Evolutionary conservation across 1,140 invertebrate genomes (phyloP), one percentile per base, ranked within the genome.

Genomic region (Bilobella aurantiaca): DNA sequence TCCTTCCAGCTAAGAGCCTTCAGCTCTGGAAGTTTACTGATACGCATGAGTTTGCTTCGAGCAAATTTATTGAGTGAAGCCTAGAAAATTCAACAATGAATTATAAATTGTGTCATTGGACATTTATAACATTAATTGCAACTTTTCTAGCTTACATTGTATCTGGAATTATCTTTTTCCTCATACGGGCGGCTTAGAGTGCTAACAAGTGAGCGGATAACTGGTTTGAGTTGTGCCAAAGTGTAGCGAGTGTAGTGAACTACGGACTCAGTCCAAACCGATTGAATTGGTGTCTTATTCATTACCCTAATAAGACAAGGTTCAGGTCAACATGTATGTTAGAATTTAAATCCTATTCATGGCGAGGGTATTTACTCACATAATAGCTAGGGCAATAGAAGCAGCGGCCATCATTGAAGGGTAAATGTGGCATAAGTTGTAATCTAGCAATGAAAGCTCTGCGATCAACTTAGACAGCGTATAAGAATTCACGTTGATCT

Each of bases 391-490:
- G 77, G 85, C 90, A 53, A 89, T 77, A 32, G 87, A 83, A 49
- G 85, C 85, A 62, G 88, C 88, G 58, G 89, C 88, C 47, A 88
- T 77, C n/a, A 84, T 69, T 16, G 93, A 97, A 2, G 95, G 93
- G 61, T 81, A 79, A 74, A 88, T 84, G 74, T 91, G 87, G 29
- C 84, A 84, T 79, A 94, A 82, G 32, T 86, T 81, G 75, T 95
- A 94, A 49, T 95, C 86, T 16, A 93, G 77, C 46, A 95, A 78
- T 65, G 86, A 82, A 30, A 97, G 77, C 77, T 98, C 95, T 72
- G 94, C 83, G 59, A 98, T 85, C 76, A 95, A 98, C 79, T 98
- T 98, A 5, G 91, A 91, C 75, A 96, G 79, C 57, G 85, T 86
- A 76, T 97, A 92, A 75, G 89, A 84, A 63, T 81, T 81, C 18